phyloP scores from a whole-genome alignment of 2,797 vertebrate species.

The Adelosebastes latens region DNA sequence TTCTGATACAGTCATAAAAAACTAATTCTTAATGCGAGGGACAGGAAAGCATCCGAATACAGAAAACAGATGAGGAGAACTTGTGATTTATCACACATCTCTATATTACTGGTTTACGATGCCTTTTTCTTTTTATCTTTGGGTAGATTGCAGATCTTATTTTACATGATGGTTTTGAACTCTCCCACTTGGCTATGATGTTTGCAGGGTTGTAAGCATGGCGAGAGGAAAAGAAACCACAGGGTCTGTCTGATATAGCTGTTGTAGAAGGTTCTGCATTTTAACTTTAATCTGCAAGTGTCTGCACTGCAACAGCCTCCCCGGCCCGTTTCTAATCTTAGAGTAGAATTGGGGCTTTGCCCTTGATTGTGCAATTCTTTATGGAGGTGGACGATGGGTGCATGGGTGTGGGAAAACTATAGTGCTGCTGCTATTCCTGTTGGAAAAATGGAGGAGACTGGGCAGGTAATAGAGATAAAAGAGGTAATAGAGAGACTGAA shows the following conservation, averaged over 20 bases:
- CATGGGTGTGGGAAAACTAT: conserved; percentile 14
- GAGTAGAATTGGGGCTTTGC: conserved; percentile 36
- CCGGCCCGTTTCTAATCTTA: conserved; percentile 22
- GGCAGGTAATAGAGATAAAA: conserved; percentile 39
- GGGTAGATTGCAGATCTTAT: background rate
- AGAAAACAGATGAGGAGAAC: conserved; percentile 1
- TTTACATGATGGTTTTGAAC: background rate
- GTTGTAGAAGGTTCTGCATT: conserved; percentile 28
- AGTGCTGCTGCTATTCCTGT: background rate
- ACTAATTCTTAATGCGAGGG: background rate
- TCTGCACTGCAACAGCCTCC: conserved; percentile 14
- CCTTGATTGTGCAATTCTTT: conserved; percentile 37
- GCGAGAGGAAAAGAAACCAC: conserved; percentile 4
- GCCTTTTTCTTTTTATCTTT: background rate
- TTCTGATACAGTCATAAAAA: conserved; percentile 15
- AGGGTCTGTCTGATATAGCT: conserved; percentile 4
- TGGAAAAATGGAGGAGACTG: conserved; percentile 20
- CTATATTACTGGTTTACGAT: background rate
- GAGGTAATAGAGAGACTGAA: conserved; percentile 19
- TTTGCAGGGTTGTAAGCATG: background rate
- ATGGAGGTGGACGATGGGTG: conserved; percentile 1
- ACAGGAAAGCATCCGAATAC: conserved; percentile 6
- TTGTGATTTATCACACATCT: conserved; percentile 12
- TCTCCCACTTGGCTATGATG: conserved; percentile 5
- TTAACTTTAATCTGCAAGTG: conserved; percentile 41